Percentiles rank a stretch among this genome's conserved stretches.
These are phyloP conservation scores for Caenorhabditis plicata DNA, from an alignment of 2,888 invertebrate species.

Conservation along the genomic window DNA sequence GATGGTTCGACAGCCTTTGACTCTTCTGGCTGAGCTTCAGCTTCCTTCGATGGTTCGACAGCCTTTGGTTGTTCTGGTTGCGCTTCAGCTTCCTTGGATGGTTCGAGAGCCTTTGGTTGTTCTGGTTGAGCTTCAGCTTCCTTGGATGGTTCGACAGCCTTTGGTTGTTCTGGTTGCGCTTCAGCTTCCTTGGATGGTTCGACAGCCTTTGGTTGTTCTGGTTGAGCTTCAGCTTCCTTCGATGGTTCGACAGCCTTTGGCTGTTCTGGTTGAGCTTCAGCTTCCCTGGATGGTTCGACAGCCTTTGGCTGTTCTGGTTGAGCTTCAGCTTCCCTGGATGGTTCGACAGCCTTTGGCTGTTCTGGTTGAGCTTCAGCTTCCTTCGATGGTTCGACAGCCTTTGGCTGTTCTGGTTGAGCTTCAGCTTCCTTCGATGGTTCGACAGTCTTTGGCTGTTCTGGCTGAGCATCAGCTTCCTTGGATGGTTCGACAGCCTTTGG, in stretches of 20 bases:
- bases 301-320: neutral
- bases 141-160: neutral
- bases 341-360: too few relatives aligned
- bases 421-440: too few relatives aligned
- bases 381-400: too few relatives aligned
- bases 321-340: neutral
- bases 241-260: neutral
- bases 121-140: constrained; percentile 2
- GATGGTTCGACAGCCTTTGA: constrained; percentile 6
- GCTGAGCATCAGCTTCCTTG: too few relatives aligned
- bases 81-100: neutral
- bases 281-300: neutral
- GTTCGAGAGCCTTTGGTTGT: neutral
- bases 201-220: neutral
- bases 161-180: constrained; percentile 5
- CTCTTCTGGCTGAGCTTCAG: neutral
- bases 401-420: too few relatives aligned
- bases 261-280: constrained; percentile 7
- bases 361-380: too few relatives aligned
- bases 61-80: neutral
- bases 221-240: constrained; percentile 14
- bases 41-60: neutral
- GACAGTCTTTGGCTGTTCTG: too few relatives aligned
- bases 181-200: constrained; percentile 2
- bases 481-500: too few relatives aligned